A percentile compares a stretch with the other conserved stretches of the same genome.
These are phyloP conservation scores for Rhinichthys osculus DNA, from an alignment of 2,797 vertebrate genomes.

Conservation along the genomic window DNA sequence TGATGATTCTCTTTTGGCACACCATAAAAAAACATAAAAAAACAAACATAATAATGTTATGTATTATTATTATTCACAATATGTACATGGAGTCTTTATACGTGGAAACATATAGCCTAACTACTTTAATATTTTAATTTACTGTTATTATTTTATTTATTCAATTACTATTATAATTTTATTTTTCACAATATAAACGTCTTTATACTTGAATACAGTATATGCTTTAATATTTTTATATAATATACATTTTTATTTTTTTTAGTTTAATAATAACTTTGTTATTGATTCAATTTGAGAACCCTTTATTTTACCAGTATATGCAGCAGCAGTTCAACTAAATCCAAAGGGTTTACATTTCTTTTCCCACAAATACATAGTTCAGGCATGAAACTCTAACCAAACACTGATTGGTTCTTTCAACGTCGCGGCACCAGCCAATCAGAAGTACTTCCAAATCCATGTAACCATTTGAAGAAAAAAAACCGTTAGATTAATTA, in stretches of 20 bases:
- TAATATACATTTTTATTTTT: too few species aligned
- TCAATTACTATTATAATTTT: background rate
- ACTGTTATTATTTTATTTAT: background rate
- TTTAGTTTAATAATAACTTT: background rate
- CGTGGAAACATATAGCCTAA: background rate
- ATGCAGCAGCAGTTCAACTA: background rate
- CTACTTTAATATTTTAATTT: background rate
- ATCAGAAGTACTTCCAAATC: too few species aligned
- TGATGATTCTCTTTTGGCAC: background rate
- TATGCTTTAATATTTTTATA: too few species aligned
- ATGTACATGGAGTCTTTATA: background rate
- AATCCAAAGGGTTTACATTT: background rate
- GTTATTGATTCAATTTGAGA: background rate
- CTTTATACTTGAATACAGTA: too few species aligned
- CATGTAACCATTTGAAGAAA: too few species aligned
- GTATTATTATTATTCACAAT: background rate
- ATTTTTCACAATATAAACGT: background rate
- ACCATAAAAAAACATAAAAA: too few species aligned
- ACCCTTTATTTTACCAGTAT: background rate
- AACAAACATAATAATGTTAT: background rate
- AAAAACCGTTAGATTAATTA: too few species aligned
- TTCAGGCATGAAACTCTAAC: too few species aligned
- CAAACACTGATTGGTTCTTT: too few species aligned
- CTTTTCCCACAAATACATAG: background rate
- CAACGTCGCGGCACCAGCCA: too few species aligned